phyloP scores from a whole-genome alignment of 2,113 vertebrate genomes.

The Elaphurus davidianus region DNA sequence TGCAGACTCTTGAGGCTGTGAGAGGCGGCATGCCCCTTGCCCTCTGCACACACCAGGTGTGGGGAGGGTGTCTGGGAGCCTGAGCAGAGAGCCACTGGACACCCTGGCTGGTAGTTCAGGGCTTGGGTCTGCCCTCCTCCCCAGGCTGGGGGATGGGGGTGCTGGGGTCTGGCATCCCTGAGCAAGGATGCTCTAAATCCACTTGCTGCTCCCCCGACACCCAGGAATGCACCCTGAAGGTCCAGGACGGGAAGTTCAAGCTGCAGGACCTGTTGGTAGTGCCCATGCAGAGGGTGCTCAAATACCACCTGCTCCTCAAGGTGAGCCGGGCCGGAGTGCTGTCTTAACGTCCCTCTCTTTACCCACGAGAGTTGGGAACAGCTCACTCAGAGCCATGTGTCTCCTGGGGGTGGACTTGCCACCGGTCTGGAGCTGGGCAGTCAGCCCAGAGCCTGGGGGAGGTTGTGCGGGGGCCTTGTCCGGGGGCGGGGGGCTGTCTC shows the following conservation, averaged over 20 bases:
- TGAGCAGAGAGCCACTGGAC: accelerated
- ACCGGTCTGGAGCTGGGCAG: background rate
- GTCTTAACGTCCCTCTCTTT: accelerated
- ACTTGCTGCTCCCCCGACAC: background rate
- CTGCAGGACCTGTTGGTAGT: slow-evolving; percentile 97
- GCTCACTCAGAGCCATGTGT: accelerated
- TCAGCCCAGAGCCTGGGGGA: accelerated
- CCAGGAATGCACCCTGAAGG: slow-evolving; percentile 96
- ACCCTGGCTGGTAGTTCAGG: background rate
- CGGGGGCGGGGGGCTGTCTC: background rate
- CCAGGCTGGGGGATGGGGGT: background rate
- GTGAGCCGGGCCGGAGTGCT: slow-evolving; percentile 72
- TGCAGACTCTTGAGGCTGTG: background rate
- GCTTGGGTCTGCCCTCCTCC: background rate
- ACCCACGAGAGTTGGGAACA: accelerated
- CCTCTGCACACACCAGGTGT: background rate
- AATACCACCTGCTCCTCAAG: slow-evolving; percentile 97
- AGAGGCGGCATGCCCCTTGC: accelerated
- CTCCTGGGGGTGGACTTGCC: accelerated
- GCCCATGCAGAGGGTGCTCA: slow-evolving; percentile 97
- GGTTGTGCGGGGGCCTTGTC: accelerated
- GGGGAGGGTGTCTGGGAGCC: background rate
- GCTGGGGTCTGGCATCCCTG: background rate
- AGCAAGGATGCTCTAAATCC: accelerated
- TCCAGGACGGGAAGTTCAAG: slow-evolving; percentile 97